Base-by-base conservation (phyloP, 2,113 vertebrate species). In the Acrocephalus arundinaceus region DNA sequence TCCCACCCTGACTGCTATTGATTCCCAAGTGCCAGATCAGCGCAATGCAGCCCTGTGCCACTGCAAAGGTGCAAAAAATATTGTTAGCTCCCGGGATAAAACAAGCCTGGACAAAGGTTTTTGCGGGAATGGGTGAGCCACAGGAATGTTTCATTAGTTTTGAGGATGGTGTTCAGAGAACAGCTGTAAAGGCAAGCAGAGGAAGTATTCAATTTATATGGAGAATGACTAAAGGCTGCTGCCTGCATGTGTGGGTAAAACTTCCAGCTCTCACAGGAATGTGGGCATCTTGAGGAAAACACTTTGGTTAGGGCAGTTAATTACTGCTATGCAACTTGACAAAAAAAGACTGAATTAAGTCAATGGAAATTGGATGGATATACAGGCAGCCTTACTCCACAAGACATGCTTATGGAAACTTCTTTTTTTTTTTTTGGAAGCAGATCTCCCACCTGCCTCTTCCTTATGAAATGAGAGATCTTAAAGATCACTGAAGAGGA, bases 401-500 rank as follows among this genome's bases (percentile, higher is more conserved):
- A 88, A 94, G 45, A 9, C 65, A 74, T 4, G 1, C 85, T 86
- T 87, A 76, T 13, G 68, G 75, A 91, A 91, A 54, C 35, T 52
- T 58, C 18, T 55, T 19, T 65, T 55, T 73, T 66, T 66, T 35
- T 35, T 35, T 35, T 91, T 85, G 39, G 59, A 94, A 91, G 82
- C 90, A 85, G 94, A 95, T 96, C 93, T 84, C 93, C 94, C 94
- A 89, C 93, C 91, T 96, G 90, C 90, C 75, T 97, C 78, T 96
- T 93, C 88, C 88, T 85, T 94, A 83, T 59, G 54, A 93, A 91
- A 96, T 59, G 67, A 94, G 85, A 85, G 93, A 96, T 95, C 89
- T 93, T 91, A 91, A 95, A 95, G 94, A 94, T 96, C 95, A 95
- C 93, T 96, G 96, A 97, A 96, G 95, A 96, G 96, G 94, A 94